These are phyloP conservation scores for Pseudomyrmex flavicornis DNA, from an alignment of 1,140 invertebrate genomes.

Conservation along the genomic window DNA sequence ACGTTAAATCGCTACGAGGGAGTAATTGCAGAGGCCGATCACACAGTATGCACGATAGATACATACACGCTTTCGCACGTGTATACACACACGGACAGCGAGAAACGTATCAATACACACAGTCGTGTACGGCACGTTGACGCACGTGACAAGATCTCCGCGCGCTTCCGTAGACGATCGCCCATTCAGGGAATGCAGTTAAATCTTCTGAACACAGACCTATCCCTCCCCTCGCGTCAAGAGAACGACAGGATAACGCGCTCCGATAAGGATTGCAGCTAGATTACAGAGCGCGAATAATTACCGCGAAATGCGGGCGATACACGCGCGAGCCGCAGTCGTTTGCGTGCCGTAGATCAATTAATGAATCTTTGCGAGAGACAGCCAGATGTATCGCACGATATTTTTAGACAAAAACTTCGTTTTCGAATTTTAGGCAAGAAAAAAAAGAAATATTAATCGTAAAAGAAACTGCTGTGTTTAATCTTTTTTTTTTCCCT, in stretches of 20 bases:
- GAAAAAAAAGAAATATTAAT: too few species aligned
- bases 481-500: too few species aligned
- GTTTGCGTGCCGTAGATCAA: not conserved
- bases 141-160: slow-evolving; percentile 40
- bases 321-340: not conserved
- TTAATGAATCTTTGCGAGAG: slow-evolving; percentile 4
- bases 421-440: not conserved
- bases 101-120: not conserved
- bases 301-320: slow-evolving; percentile 32
- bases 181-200: slow-evolving; percentile 32
- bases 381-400: not conserved
- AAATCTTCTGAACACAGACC: slow-evolving; percentile 22
- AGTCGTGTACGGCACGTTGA: not conserved
- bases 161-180: slow-evolving; percentile 46
- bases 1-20: slow-evolving; percentile 72
- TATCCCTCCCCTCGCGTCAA: not conserved
- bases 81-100: not conserved
- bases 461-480: too few species aligned
- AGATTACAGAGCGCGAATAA: slow-evolving; percentile 19
- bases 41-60: slow-evolving; percentile 54
- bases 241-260: slow-evolving; percentile 21
- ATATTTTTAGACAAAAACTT: slow-evolving; percentile 1
- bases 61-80: slow-evolving; percentile 17
- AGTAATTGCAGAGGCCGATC: slow-evolving; percentile 71
- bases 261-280: slow-evolving; percentile 24